phyloP scores from a whole-genome alignment of 2,888 invertebrate species.

The Aporophyla lueneburgensis region DNA sequence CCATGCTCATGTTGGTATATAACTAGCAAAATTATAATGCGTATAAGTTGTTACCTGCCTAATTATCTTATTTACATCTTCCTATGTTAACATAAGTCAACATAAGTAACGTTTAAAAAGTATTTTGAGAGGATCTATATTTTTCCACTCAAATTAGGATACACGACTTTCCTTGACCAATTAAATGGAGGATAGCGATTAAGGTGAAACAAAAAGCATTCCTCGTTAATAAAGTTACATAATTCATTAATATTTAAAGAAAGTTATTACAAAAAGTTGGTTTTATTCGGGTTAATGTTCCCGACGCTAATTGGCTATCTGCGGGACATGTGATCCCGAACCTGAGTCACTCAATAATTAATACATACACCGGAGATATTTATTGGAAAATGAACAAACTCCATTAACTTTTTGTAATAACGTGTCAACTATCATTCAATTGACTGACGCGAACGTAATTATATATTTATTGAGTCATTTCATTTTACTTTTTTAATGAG shows the following conservation, averaged over 20 bases:
- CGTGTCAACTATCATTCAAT: constrained; percentile 60
- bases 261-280: constrained; percentile 48
- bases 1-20: no score
- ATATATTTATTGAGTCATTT: constrained; percentile 31
- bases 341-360: constrained; percentile 71
- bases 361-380: constrained; percentile 69
- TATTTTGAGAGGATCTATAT: neutral
- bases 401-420: constrained; percentile 69
- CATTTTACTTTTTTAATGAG: constrained; percentile 13
- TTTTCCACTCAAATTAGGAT: constrained; percentile 19
- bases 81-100: neutral
- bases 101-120: constrained; percentile 16
- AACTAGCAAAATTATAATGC: neutral
- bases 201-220: constrained; percentile 8
- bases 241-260: constrained; percentile 49
- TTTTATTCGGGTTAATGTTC: constrained; percentile 59
- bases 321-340: constrained; percentile 66
- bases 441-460: constrained; percentile 42
- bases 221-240: constrained; percentile 36
- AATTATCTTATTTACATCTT: neutral
- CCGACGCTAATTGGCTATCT: constrained; percentile 71
- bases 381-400: constrained; percentile 72
- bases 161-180: constrained; percentile 27
- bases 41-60: no score
- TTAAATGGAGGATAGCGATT: constrained; percentile 5